These are phyloP conservation scores for Cynodonichthys magdalenae DNA, from an alignment of 2,797 vertebrate species.

Conservation along the genomic window DNA sequence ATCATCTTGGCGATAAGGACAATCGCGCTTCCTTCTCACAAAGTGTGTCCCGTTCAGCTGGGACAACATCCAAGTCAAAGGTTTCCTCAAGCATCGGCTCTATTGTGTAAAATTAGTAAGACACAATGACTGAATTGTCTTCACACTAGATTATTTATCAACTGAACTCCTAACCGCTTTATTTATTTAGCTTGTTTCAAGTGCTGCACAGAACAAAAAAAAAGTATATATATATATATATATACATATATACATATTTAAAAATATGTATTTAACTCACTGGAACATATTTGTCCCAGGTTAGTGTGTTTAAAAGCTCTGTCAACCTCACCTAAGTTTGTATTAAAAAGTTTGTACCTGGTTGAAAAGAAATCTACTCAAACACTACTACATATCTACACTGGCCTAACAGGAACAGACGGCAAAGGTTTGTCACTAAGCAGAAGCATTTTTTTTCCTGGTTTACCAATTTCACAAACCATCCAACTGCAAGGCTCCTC, in stretches of 20 bases:
- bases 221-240: no score
- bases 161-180: neutral
- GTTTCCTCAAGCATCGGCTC: slow-evolving; percentile 37
- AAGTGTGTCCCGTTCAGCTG: slow-evolving; percentile 51
- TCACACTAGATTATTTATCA: slow-evolving; percentile 46
- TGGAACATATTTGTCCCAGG: neutral
- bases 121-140: slow-evolving; percentile 45
- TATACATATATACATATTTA: no score
- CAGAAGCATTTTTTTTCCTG: slow-evolving; percentile 29
- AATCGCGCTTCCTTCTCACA: slow-evolving; percentile 73
- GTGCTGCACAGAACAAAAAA: no score
- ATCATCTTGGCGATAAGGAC: slow-evolving; percentile 61
- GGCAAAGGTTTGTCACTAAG: slow-evolving; percentile 29
- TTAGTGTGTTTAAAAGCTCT: neutral
- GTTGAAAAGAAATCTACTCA: neutral
- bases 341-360: neutral
- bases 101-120: slow-evolving; percentile 48
- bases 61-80: slow-evolving; percentile 36
- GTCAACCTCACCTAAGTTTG: neutral
- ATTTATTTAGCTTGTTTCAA: neutral
- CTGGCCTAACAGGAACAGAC: neutral
- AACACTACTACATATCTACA: neutral
- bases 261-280: no score
- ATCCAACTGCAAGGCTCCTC: slow-evolving; percentile 32
- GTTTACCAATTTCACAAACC: slow-evolving; percentile 42